A percentile compares a stretch with the other conserved stretches of the same genome.
Conservation (phyloP, 2,797 vertebrate species). For the Gallinago nigripennis region DNA sequence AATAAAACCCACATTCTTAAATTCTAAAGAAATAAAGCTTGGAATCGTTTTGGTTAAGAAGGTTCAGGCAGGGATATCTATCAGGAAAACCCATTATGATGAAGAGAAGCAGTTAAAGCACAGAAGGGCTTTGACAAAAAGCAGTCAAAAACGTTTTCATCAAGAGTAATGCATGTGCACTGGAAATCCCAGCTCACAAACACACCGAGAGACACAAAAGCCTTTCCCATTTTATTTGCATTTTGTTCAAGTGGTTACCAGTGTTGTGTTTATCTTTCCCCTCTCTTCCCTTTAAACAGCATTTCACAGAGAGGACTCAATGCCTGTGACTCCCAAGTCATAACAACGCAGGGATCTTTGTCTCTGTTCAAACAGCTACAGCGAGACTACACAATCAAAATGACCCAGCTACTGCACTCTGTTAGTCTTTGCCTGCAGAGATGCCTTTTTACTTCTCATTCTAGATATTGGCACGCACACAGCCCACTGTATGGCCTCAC, state of each 20-base stretch:
- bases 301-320: background rate
- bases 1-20: background rate
- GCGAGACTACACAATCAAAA: background rate
- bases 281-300: background rate
- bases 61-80: conserved; percentile 1
- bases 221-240: background rate
- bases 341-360: background rate
- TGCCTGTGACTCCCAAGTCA: background rate
- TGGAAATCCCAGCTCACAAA: conserved; percentile 7
- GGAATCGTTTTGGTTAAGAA: background rate
- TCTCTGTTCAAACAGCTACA: background rate
- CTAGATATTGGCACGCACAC: background rate
- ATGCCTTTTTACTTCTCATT: background rate
- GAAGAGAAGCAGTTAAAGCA: conserved; percentile 41
- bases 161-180: background rate
- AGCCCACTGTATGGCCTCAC: background rate
- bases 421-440: background rate
- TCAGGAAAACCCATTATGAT: conserved; percentile 38
- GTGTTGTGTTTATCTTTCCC: background rate
- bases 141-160: conserved; percentile 35
- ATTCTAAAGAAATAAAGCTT: conserved; percentile 6
- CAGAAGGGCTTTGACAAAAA: conserved; percentile 40
- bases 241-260: background rate
- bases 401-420: background rate
- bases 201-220: background rate